Percentiles rank a stretch among this genome's conserved stretches.
phyloP scores from a whole-genome alignment of 2,888 invertebrate species.

The Coremacera marginata region DNA sequence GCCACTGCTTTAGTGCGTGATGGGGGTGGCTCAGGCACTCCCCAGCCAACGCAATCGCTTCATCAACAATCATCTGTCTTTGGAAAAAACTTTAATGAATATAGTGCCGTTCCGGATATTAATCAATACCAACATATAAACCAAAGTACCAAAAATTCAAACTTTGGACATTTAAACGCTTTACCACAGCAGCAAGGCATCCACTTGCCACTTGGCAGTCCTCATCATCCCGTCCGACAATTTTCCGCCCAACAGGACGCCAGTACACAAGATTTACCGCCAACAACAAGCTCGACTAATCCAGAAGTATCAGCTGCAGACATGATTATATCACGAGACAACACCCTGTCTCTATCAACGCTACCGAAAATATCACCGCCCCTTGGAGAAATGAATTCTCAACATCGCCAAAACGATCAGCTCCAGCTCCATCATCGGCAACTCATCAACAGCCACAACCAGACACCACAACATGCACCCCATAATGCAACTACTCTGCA shows the following conservation, averaged over 20 bases:
- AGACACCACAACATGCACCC: neutral
- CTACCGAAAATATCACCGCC: neutral
- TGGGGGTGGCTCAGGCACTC: neutral
- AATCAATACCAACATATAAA: neutral
- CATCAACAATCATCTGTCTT: neutral
- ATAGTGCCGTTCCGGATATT: neutral
- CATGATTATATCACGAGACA: conserved; percentile 51
- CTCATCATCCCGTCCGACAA: conserved; percentile 8
- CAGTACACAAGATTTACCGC: neutral
- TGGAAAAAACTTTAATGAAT: neutral
- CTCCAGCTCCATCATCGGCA: conserved; percentile 43
- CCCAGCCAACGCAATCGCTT: conserved; percentile 1
- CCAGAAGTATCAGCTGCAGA: neutral
- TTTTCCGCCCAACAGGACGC: neutral
- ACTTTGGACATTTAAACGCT: neutral
- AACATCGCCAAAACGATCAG: conserved; percentile 38
- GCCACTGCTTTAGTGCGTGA: conserved; percentile 3
- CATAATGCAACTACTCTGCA: conserved; percentile 44
- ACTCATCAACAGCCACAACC: neutral
- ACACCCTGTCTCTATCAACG: conserved; percentile 57
- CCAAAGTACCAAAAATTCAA: neutral
- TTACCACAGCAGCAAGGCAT: neutral
- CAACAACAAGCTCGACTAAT: neutral
- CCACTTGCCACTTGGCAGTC: neutral
- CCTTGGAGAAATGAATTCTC: conserved; percentile 5